Conservation (phyloP, 2,797 vertebrate genomes). For the Cirrhinus mrigala region DNA sequence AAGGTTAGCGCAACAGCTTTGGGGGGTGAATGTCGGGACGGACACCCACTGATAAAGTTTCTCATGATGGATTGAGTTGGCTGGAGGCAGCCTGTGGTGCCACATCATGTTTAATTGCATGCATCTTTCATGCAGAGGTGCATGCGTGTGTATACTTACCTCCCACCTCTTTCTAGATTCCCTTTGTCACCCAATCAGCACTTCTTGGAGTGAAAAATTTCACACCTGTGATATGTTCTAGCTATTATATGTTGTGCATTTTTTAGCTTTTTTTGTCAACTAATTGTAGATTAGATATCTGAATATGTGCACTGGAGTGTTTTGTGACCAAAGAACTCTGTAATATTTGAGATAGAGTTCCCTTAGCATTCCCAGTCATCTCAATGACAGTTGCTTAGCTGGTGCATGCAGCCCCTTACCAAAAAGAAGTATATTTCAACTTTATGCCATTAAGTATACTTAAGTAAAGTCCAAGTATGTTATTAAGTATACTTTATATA, state of each 20-base stretch:
- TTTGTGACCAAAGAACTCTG: neutral
- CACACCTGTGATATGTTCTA: slow-evolving; percentile 11
- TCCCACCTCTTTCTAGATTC: slow-evolving; percentile 45
- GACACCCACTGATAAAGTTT: slow-evolving; percentile 76
- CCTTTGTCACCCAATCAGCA: slow-evolving; percentile 15
- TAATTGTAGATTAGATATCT: slow-evolving; percentile 6
- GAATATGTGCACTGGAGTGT: neutral
- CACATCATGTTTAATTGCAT: slow-evolving; percentile 78
- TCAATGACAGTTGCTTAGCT: neutral
- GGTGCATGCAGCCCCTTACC: neutral
- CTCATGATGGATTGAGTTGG: slow-evolving; percentile 77
- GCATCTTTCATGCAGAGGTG: slow-evolving; percentile 77
- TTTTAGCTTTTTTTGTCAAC: neutral
- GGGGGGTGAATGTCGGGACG: slow-evolving; percentile 60
- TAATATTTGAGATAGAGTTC: neutral
- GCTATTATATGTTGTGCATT: neutral
- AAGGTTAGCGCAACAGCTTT: slow-evolving; percentile 52
- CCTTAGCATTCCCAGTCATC: neutral
- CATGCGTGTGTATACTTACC: slow-evolving; percentile 58
- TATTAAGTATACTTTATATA: too few species aligned
- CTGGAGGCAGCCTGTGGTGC: slow-evolving; percentile 68
- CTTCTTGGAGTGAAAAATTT: slow-evolving; percentile 7
- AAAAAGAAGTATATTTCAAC: too few species aligned
- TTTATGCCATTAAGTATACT: too few species aligned
- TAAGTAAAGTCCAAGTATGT: too few species aligned